Percentiles rank a stretch among this genome's conserved stretches.
Conservation (phyloP, 2,888 invertebrate species). For the Hypselothyrea guttata region DNA sequence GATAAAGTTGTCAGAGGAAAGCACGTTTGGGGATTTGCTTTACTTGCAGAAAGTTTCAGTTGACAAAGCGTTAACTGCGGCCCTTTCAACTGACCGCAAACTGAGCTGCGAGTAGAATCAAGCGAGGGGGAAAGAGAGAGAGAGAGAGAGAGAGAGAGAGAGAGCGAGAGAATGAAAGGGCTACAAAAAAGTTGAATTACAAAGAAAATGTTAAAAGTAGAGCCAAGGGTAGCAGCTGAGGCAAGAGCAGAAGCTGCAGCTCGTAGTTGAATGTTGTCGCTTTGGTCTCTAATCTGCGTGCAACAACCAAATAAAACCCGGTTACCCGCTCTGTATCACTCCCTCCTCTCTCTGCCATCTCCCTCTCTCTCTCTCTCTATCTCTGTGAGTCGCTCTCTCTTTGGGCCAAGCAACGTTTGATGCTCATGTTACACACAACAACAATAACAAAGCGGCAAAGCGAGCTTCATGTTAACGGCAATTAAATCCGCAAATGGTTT, state of each 20-base stretch:
- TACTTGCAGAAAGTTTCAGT: too few species aligned
- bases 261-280: slow-evolving; percentile 39
- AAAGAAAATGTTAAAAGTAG: background rate
- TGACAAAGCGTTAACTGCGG: background rate
- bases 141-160: background rate
- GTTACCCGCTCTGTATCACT: background rate
- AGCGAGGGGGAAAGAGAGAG: slow-evolving; percentile 8
- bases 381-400: slow-evolving; percentile 44
- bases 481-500: slow-evolving; percentile 77
- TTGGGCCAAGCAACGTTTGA: slow-evolving; percentile 34
- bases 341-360: background rate
- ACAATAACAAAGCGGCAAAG: slow-evolving; percentile 43
- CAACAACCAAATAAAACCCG: background rate
- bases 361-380: background rate
- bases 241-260: too few species aligned
- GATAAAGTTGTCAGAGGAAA: too few species aligned
- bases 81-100: background rate
- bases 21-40: too few species aligned
- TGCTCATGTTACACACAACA: slow-evolving; percentile 14
- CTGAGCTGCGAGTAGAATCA: background rate
- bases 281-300: slow-evolving; percentile 61
- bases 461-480: slow-evolving; percentile 72
- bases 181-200: too few species aligned
- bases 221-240: background rate
- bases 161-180: too few species aligned